Conservation (phyloP, 2,113 vertebrate genomes). For the Lonchura striata region DNA sequence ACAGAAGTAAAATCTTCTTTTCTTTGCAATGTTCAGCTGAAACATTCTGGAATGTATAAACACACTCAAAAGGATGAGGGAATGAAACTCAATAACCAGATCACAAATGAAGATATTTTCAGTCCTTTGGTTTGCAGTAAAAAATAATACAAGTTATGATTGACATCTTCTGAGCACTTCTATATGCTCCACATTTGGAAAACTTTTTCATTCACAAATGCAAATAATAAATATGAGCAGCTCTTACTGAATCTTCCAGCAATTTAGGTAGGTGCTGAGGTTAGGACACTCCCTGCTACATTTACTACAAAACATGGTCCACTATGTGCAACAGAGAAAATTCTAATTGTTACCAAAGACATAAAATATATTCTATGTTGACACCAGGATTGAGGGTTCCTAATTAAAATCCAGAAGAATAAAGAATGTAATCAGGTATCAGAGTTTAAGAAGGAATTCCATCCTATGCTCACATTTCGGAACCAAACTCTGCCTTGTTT, state of each 20-base stretch:
- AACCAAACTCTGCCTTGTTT: background rate
- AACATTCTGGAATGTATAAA: background rate
- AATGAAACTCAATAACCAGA: background rate
- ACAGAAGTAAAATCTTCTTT: background rate
- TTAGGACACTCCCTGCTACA: background rate
- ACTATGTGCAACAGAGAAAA: background rate
- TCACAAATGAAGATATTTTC: background rate
- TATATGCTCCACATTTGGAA: background rate
- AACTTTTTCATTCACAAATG: background rate
- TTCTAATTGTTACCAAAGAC: background rate
- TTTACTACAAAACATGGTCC: background rate
- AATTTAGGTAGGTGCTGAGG: background rate
- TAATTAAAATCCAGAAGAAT: background rate
- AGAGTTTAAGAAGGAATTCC: background rate
- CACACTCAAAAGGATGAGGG: background rate
- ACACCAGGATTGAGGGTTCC: background rate
- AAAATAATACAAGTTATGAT: background rate
- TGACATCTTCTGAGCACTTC: background rate
- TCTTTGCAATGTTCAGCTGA: background rate
- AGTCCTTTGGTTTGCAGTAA: background rate
- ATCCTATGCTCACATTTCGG: background rate
- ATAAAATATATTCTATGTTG: fast-evolving
- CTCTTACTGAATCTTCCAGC: background rate
- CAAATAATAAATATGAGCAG: background rate
- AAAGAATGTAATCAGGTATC: background rate